phyloP scores from a whole-genome alignment of 2,888 invertebrate species.

The Andrena marginata region DNA sequence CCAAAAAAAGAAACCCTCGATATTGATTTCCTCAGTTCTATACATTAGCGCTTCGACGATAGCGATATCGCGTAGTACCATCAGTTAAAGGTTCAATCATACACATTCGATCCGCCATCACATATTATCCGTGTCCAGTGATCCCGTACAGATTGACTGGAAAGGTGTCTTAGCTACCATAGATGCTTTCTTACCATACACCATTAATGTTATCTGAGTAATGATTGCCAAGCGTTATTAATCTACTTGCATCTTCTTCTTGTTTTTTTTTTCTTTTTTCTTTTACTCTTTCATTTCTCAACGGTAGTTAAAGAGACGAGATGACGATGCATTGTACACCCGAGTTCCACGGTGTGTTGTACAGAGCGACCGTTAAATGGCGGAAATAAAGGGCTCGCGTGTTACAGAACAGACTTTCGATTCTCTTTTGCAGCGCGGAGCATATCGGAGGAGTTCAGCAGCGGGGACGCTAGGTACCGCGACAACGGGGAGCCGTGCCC shows the following conservation, averaged over 20 bases:
- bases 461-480: conserved; percentile 91
- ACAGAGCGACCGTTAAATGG: not conserved
- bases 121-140: conserved; percentile 20
- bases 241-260: conserved; percentile 50
- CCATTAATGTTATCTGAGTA: conserved; percentile 76
- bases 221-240: conserved; percentile 56
- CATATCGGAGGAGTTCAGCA: conserved; percentile 99
- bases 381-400: not conserved
- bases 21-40: conserved; percentile 21
- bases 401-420: conserved; percentile 26
- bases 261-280: too few relatives aligned
- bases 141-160: conserved; percentile 23
- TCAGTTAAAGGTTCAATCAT: conserved; percentile 17
- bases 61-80: conserved; percentile 16
- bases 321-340: conserved; percentile 36
- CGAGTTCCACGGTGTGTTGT: conserved; percentile 42
- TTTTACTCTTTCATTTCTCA: not conserved
- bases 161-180: conserved; percentile 52
- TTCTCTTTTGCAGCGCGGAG: conserved; percentile 91
- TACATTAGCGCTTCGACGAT: conserved; percentile 34
- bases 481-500: conserved; percentile 87
- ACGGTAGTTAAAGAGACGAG: conserved; percentile 46
- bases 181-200: conserved; percentile 56
- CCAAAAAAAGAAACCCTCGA: not conserved
- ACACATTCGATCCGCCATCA: conserved; percentile 15